Evolutionary conservation across 2,888 invertebrate species (phyloP).

Genomic region (Agonopterix alstromeriana): DNA sequence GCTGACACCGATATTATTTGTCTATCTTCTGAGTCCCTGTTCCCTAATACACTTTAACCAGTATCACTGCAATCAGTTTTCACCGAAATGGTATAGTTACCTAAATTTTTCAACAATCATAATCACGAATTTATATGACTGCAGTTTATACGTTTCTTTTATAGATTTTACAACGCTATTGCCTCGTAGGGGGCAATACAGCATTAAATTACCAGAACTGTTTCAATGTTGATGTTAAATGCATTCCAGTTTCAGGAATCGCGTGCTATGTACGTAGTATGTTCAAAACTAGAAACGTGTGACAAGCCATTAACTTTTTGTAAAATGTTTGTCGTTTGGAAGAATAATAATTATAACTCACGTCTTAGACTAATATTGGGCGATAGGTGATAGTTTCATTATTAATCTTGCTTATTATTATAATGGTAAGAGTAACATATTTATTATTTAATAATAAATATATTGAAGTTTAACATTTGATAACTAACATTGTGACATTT

Average conservation of each 20-base stretch:
- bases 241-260: constrained; percentile 60
- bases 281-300: constrained; percentile 1
- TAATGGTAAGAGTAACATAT: no score
- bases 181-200: constrained; percentile 29
- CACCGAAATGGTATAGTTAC: no score
- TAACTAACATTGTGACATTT: no score
- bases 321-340: no score
- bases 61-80: neutral
- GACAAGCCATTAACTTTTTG: neutral
- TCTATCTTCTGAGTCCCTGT: constrained; percentile 20
- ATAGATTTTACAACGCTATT: constrained; percentile 28
- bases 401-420: no score
- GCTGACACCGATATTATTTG: constrained; percentile 24
- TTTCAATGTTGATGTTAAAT: constrained; percentile 63
- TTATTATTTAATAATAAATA: no score
- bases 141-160: constrained; percentile 15
- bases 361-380: no score
- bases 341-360: no score
- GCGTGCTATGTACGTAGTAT: constrained; percentile 44
- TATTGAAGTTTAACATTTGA: no score
- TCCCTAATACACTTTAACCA: neutral
- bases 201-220: constrained; percentile 63
- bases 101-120: no score
- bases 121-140: no score
- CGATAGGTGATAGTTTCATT: no score